A percentile compares a stretch with the other conserved stretches of the same genome.
Evolutionary conservation across 2,797 vertebrate species (phyloP).

Genomic region (Cirrhinus mrigala): DNA sequence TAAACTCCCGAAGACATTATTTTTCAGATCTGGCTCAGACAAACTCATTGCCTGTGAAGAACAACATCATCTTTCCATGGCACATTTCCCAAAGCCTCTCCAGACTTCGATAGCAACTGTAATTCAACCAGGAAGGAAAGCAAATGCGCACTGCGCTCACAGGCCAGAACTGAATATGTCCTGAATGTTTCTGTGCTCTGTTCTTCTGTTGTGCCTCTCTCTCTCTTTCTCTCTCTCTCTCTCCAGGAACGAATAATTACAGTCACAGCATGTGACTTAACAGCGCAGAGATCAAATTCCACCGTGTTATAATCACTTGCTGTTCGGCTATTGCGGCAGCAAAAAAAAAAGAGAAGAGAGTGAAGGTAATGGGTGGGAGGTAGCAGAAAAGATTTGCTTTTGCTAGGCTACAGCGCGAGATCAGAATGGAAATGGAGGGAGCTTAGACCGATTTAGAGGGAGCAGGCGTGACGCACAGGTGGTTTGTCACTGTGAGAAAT

Average conservation of each 20-base stretch:
- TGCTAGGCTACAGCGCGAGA: slow-evolving; percentile 2
- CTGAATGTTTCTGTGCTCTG: slow-evolving; percentile 42
- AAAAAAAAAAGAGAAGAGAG: not conserved
- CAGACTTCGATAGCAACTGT: slow-evolving; percentile 32
- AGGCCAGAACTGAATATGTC: slow-evolving; percentile 21
- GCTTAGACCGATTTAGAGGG: slow-evolving; percentile 18
- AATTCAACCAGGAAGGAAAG: slow-evolving; percentile 47
- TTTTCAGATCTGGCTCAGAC: slow-evolving; percentile 53
- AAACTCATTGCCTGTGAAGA: slow-evolving; percentile 40
- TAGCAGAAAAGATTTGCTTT: slow-evolving; percentile 37
- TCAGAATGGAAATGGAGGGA: slow-evolving; percentile 43
- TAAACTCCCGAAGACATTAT: slow-evolving; percentile 47
- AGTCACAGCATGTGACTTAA: slow-evolving; percentile 51
- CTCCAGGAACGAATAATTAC: slow-evolving; percentile 32
- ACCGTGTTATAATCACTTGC: slow-evolving; percentile 50
- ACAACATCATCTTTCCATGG: slow-evolving; percentile 43
- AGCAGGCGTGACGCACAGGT: slow-evolving; percentile 48
- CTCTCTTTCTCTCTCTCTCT: slow-evolving; percentile 10
- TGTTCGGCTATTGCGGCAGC: slow-evolving; percentile 42
- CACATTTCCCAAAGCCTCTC: slow-evolving; percentile 30
- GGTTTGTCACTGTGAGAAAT: slow-evolving; percentile 45
- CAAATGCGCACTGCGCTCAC: slow-evolving; percentile 11
- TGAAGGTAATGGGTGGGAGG: slow-evolving; percentile 10
- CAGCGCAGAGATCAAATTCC: slow-evolving; percentile 51
- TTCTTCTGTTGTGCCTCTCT: slow-evolving; percentile 15